Evolutionary conservation across 2,888 invertebrate species (phyloP).

Genomic region (Harpalus rufipes): DNA sequence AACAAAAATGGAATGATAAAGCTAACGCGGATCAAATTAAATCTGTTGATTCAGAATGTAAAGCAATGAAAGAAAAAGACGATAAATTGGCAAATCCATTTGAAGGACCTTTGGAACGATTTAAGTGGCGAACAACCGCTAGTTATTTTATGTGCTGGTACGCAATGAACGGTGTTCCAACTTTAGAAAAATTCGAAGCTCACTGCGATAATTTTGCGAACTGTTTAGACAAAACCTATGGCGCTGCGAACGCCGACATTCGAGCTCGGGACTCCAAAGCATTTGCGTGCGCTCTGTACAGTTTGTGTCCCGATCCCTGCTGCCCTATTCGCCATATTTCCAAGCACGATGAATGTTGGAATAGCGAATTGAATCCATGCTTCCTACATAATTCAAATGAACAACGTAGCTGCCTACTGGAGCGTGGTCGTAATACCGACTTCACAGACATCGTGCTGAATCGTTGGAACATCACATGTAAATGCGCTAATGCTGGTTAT

Average conservation of each 20-base stretch:
- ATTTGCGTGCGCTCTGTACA: constrained; percentile 82
- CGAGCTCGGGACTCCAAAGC: constrained; percentile 79
- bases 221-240: constrained; percentile 75
- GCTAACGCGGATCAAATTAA: constrained; percentile 75
- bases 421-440: constrained; percentile 73
- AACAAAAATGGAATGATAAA: constrained; percentile 76
- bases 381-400: constrained; percentile 74
- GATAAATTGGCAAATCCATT: constrained; percentile 79
- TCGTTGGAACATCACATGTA: constrained; percentile 82
- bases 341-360: constrained; percentile 76
- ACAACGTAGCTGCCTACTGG: constrained; percentile 73
- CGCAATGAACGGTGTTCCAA: constrained; percentile 79
- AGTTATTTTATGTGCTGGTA: constrained; percentile 86
- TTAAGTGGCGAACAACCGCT: constrained; percentile 82
- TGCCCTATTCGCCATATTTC: constrained; percentile 79
- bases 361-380: constrained; percentile 79
- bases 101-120: constrained; percentile 80
- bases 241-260: constrained; percentile 78
- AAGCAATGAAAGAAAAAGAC: constrained; percentile 76
- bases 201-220: constrained; percentile 82
- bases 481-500: constrained; percentile 79
- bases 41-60: constrained; percentile 78
- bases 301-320: constrained; percentile 85
- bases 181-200: constrained; percentile 79
- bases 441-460: constrained; percentile 78